These are phyloP conservation scores for Marmota monax DNA, from an alignment of 2,113 vertebrate genomes.

Conservation along the genomic window DNA sequence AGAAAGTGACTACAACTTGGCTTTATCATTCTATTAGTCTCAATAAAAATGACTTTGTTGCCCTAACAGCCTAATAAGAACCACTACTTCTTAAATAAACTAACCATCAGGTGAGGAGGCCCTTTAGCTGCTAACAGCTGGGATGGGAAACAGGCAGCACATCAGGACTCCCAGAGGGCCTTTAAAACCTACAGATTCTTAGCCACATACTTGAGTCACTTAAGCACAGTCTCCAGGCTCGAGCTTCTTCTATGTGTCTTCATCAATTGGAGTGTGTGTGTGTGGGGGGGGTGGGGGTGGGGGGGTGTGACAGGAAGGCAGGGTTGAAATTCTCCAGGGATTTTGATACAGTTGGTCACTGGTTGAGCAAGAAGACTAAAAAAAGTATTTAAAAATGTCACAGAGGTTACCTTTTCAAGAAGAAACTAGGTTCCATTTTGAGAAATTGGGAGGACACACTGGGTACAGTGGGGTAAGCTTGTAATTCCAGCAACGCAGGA, in stretches of 20 bases:
- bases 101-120: not conserved
- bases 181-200: not conserved
- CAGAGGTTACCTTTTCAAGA: not conserved
- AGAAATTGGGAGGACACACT: not conserved
- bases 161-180: not conserved
- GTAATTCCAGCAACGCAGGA: not conserved
- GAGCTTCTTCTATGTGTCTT: not conserved
- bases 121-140: not conserved
- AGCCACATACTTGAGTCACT: not conserved
- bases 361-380: not conserved
- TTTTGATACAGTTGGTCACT: not conserved
- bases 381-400: not conserved
- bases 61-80: not conserved
- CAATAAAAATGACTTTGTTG: conserved; percentile 40
- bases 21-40: not conserved
- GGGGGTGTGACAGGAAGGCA: no score
- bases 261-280: not conserved
- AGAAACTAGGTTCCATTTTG: not conserved
- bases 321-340: not conserved
- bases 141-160: not conserved
- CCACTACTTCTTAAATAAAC: conserved; percentile 41
- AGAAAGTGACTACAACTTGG: not conserved
- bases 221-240: not conserved
- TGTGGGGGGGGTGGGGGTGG: not conserved
- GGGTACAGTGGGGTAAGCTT: no score